Base-by-base conservation (phyloP, 2,797 vertebrate species). In the Acanthis flammea region DNA sequence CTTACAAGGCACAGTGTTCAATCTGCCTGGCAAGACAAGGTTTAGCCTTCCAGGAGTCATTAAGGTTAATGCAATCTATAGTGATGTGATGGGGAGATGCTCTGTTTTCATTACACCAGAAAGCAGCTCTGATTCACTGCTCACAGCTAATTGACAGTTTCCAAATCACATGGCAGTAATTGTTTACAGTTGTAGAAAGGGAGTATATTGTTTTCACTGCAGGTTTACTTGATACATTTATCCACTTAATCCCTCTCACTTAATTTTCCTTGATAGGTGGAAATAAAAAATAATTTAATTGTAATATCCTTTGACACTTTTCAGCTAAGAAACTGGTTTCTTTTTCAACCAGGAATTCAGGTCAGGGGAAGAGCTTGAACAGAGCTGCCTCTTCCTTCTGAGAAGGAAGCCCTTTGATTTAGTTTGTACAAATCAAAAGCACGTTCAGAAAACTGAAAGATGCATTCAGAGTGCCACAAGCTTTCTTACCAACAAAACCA, bases 21-120 rank as follows among this genome's bases (percentile, higher is more conserved):
- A 68, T 88, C 90, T 92, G 85, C 57, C 77, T 63, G 60, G 89
- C 81, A 83, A 77, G 80, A 75, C 91, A 86, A 92, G 79, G 85
- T 75, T 92, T 58, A 94, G 76, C 76, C 89, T 95, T 96, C 41
- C 79, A 94, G 62, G 79, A 96, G 94, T 95, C 95, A 80, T 91
- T 94, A 94, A 95, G 85, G 93, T 95, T 94, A 96, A 91, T 91
- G 68, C 79, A 83, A 86, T 96, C 91, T 88, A 88, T 95, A 88
- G 25, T 57, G 82, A 80, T 94, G 92, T 94, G 85, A 90, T 0
- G 0, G 85, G 33, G 72, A 95, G 88, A 88, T 78, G 91, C 76
- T 94, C 93, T 80, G 25, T 94, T 94, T 91, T 81, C 95, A 92
- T 91, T 94, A 94, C 72, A 57, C n/a, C 91, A 94, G 91, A 83